These are phyloP conservation scores for Stegophylla sp. DNA, from an alignment of 2,888 invertebrate genomes.

Conservation along the genomic window DNA sequence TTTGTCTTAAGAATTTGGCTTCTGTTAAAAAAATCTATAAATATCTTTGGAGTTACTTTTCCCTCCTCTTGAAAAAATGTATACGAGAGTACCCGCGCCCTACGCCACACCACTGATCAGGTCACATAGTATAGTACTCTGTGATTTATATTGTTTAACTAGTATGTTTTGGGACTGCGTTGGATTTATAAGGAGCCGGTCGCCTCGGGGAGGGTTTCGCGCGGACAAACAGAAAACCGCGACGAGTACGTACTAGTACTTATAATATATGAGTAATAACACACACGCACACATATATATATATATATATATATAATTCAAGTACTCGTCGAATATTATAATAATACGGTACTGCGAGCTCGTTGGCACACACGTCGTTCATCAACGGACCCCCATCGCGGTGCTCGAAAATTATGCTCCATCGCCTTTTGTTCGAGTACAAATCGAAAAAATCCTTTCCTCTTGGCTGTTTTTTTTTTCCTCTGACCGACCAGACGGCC, in stretches of 20 bases:
- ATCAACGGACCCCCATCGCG: slow-evolving; percentile 9
- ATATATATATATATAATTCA: too few relatives aligned
- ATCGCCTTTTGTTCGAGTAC: slow-evolving; percentile 44
- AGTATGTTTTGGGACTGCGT: background rate
- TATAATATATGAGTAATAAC: background rate
- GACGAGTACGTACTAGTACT: background rate
- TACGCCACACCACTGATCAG: too few relatives aligned
- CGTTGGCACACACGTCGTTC: background rate
- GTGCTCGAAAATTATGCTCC: slow-evolving; percentile 46
- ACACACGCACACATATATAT: background rate
- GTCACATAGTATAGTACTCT: too few relatives aligned
- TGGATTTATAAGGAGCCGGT: background rate
- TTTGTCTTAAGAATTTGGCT: too few relatives aligned
- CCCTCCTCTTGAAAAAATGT: too few relatives aligned
- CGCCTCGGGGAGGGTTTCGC: too few relatives aligned
- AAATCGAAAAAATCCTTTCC: slow-evolving; percentile 38
- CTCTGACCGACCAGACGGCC: slow-evolving; percentile 16
- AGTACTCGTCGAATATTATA: background rate
- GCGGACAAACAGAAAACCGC: background rate
- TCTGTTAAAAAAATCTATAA: too few relatives aligned
- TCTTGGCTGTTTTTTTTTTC: background rate
- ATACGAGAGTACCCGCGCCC: too few relatives aligned
- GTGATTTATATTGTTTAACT: too few relatives aligned
- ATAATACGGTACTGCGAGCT: background rate
- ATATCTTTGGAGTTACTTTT: too few relatives aligned